Base-by-base conservation (phyloP, 2,797 vertebrate species). In the Amblyraja radiata region DNA sequence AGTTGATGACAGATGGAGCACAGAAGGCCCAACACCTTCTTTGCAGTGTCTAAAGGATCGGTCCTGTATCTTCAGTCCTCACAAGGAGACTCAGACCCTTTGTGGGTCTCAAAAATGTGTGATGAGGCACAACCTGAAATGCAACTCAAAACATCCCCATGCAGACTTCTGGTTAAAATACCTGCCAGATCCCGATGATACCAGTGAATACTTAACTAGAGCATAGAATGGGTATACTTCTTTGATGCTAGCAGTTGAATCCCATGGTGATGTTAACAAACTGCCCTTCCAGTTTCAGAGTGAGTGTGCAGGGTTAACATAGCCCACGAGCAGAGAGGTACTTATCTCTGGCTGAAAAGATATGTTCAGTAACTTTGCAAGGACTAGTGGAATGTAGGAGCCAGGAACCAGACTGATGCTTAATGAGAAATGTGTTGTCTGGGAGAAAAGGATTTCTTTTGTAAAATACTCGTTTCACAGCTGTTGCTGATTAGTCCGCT, bases 371-470 rank as follows among this genome's bases (percentile, higher is more conserved):
- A 39, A 83, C 14, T 83, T 58, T 83, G 80, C 46, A 83, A 83
- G 36, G 80, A 83, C 8, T 9, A 83, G 39, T 58, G 80, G 80
- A 83, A 83, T 83, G 80, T 23, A 54, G 46, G 80, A 83, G 80
- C 80, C 80, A 58, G 39, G 39, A 58, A 83, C 80, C 80, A 83
- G 80, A 83, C 80, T 83, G 80, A 83, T 83, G 80, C 80, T 46
- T 78, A 25, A 46, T 83, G 80, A 83, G 39, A 83, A 46, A 83
- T 83, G 36, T 83, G 80, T 83, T 83, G 80, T 83, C 80, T 54
- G 80, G 80, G 21, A 83, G 46, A 83, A 46, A 83, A 83, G 80
- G 80, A 14, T 32, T 32, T 83, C 39, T 83, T 83, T 58, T 83
- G 46, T 83, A 46, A 83, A 83, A 46, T 83, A 58, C 46, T 83